Conservation (phyloP, 2,888 invertebrate species). For the Biston stratarius region DNA sequence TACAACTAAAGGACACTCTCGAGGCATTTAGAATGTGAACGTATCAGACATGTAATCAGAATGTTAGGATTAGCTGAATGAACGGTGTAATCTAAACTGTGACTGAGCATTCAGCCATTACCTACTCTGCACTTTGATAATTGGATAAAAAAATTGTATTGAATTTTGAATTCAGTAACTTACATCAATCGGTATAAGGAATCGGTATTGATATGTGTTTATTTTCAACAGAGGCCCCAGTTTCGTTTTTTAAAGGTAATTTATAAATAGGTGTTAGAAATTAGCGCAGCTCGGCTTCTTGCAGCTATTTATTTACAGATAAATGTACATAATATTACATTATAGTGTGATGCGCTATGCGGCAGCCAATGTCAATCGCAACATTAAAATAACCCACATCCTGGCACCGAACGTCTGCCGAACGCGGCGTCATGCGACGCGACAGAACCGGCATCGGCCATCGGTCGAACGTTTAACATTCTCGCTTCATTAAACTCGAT, state of each 20-base stretch:
- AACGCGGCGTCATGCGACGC: conserved; percentile 60
- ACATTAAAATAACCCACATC: conserved; percentile 68
- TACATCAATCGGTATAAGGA: conserved; percentile 24
- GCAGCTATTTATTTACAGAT: conserved; percentile 67
- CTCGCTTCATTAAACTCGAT: conserved; percentile 60
- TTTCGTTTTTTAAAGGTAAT: conserved; percentile 85
- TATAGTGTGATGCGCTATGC: conserved; percentile 70
- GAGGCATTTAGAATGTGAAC: conserved; percentile 33
- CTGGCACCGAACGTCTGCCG: conserved; percentile 64
- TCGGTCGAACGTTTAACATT: conserved; percentile 60
- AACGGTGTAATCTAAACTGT: not conserved
- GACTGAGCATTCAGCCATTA: not conserved
- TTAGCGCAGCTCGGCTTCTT: conserved; percentile 69
- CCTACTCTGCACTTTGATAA: not conserved
- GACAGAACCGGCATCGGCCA: conserved; percentile 47
- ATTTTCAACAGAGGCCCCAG: conserved; percentile 83
- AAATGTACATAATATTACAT: conserved; percentile 57
- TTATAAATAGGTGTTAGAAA: conserved; percentile 66
- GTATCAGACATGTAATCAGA: conserved; percentile 12
- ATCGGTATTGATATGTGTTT: conserved; percentile 62
- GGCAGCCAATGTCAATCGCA: conserved; percentile 66
- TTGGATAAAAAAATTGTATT: conserved; percentile 14
- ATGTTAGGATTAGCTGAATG: conserved; percentile 9
- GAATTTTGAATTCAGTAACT: conserved; percentile 2
- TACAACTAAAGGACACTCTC: conserved; percentile 5